phyloP scores from a whole-genome alignment of 2,888 invertebrate species.

The Strigamia transsilvanica region DNA sequence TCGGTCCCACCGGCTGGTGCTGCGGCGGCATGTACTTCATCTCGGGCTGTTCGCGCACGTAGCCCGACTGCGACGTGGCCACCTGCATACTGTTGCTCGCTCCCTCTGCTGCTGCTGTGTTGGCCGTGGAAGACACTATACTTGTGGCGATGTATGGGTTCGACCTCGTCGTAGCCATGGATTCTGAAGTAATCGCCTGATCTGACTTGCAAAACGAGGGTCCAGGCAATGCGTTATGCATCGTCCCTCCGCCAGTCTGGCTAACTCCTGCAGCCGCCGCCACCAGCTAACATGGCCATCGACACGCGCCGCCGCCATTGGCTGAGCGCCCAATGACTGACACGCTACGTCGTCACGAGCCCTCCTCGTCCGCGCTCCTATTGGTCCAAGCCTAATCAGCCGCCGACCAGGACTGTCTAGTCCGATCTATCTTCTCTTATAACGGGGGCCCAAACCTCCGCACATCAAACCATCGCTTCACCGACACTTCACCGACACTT shows the following conservation, averaged over 20 bases:
- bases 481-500: too few species aligned
- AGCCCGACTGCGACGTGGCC: constrained; percentile 64
- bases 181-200: constrained; percentile 57
- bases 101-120: constrained; percentile 68
- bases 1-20: constrained; percentile 78
- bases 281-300: constrained; percentile 50
- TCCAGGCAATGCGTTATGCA: constrained; percentile 70
- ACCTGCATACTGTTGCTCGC: constrained; percentile 63
- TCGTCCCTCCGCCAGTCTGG: constrained; percentile 61
- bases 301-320: constrained; percentile 20
- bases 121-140: constrained; percentile 74
- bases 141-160: constrained; percentile 80
- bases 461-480: too few species aligned
- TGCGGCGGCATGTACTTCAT: constrained; percentile 91
- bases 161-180: constrained; percentile 89
- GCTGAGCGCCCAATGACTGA: constrained; percentile 16
- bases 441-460: neutral
- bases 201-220: constrained; percentile 61
- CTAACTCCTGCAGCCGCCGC: constrained; percentile 16
- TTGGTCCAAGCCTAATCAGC: constrained; percentile 50
- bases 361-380: neutral
- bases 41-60: constrained; percentile 71
- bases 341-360: constrained; percentile 15
- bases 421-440: neutral
- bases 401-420: constrained; percentile 22